Conservation (phyloP, 2,797 vertebrate genomes). For the Peromyscus attwateri region DNA sequence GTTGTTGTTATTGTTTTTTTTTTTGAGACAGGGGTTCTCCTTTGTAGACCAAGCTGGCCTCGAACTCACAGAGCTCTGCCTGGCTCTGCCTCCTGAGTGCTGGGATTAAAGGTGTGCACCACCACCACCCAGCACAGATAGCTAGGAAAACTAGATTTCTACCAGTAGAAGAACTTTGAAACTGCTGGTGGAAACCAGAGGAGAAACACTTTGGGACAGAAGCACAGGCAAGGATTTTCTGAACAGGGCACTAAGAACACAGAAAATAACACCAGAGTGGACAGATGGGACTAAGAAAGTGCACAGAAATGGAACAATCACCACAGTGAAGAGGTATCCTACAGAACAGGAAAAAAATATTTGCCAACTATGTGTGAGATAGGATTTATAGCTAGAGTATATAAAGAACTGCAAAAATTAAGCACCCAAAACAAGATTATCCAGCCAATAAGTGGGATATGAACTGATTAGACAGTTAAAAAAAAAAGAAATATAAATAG, state of each 20-base stretch:
- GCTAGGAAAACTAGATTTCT: not conserved
- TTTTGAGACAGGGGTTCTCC: too few relatives aligned
- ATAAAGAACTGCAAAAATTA: not conserved
- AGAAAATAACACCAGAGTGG: not conserved
- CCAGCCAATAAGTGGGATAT: not conserved
- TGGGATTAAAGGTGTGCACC: too few relatives aligned
- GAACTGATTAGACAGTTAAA: not conserved
- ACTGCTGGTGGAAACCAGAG: not conserved
- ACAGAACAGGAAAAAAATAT: not conserved
- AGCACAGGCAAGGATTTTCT: not conserved
- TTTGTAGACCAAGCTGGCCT: too few relatives aligned
- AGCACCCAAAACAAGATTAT: not conserved
- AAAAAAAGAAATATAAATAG: not conserved
- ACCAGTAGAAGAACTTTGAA: not conserved
- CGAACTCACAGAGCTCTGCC: too few relatives aligned
- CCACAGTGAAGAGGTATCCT: not conserved
- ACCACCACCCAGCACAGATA: too few relatives aligned
- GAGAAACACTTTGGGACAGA: not conserved
- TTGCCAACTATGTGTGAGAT: not conserved
- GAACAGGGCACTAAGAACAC: not conserved
- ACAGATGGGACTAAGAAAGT: not conserved
- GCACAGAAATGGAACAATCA: not conserved
- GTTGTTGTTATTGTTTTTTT: too few relatives aligned
- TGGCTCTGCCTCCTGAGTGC: too few relatives aligned
- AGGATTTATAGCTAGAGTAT: not conserved